These are phyloP conservation scores for Steatornis caripensis DNA, from an alignment of 2,113 vertebrate genomes.

Conservation along the genomic window DNA sequence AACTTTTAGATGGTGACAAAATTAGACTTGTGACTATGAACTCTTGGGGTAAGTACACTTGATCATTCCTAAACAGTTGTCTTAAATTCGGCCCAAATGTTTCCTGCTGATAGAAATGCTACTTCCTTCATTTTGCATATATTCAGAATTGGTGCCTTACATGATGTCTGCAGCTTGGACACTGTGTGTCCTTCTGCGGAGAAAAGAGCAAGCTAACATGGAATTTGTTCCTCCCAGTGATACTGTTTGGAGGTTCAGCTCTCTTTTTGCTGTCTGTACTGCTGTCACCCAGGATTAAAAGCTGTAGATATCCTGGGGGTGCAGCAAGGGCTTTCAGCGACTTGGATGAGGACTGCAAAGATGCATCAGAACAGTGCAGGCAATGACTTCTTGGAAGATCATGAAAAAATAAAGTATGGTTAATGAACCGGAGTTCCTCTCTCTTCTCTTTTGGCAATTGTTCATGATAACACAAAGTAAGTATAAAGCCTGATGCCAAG, in stretches of 20 bases:
- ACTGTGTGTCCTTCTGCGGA: accelerated
- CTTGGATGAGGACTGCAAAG: neutral
- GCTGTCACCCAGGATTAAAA: neutral
- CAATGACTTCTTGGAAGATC: constrained; percentile 10
- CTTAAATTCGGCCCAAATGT: neutral
- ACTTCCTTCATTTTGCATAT: neutral
- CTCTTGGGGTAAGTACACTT: neutral
- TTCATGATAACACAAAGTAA: neutral
- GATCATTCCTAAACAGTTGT: neutral
- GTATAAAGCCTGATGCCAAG: neutral
- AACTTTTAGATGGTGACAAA: neutral
- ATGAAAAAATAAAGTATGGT: neutral
- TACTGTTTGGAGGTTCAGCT: neutral
- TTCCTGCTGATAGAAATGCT: constrained; percentile 16
- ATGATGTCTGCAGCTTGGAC: neutral
- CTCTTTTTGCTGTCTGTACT: neutral
- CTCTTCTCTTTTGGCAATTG: neutral
- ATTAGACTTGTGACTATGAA: neutral
- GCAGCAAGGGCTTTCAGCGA: neutral
- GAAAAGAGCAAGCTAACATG: neutral
- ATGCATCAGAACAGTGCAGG: neutral
- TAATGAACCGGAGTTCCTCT: neutral
- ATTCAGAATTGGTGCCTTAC: neutral
- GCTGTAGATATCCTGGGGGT: neutral
- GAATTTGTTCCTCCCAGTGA: neutral